phyloP scores from a whole-genome alignment of 2,797 vertebrate genomes.

The Paedocypris micromegethes region DNA sequence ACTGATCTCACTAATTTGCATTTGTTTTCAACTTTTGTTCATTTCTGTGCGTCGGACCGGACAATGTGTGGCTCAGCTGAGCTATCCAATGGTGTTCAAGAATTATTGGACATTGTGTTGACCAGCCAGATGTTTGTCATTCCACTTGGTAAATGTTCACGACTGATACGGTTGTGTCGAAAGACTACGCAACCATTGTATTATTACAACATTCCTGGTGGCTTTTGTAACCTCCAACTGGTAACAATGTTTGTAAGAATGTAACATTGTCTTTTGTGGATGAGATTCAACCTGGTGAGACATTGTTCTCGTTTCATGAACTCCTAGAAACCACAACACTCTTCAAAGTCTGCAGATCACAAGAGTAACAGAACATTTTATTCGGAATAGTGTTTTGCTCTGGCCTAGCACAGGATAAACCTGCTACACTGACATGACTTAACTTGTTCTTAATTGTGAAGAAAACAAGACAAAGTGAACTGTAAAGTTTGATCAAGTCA shows the following conservation, averaged over 20 bases:
- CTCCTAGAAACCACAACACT: too few relatives aligned
- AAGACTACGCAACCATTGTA: neutral
- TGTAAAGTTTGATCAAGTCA: too few relatives aligned
- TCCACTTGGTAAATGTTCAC: slow-evolving; percentile 22
- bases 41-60: too few relatives aligned
- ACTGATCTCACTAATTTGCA: too few relatives aligned
- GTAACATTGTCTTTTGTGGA: too few relatives aligned
- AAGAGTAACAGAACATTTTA: neutral
- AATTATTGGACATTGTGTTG: slow-evolving; percentile 2
- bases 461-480: neutral
- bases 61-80: neutral
- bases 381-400: slow-evolving; percentile 14
- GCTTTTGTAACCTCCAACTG: neutral
- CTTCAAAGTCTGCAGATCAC: too few relatives aligned
- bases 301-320: too few relatives aligned
- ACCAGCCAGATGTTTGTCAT: slow-evolving; percentile 27
- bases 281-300: too few relatives aligned
- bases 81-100: slow-evolving; percentile 15
- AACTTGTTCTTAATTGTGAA: slow-evolving; percentile 13
- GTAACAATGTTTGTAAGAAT: too few relatives aligned
- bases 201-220: slow-evolving; percentile 19
- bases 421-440: slow-evolving; percentile 33
- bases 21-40: too few relatives aligned
- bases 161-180: slow-evolving; percentile 15
- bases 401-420: slow-evolving; percentile 33